Evolutionary conservation across 1,140 invertebrate genomes (phyloP).

Genomic region (Microvelia longipes): DNA sequence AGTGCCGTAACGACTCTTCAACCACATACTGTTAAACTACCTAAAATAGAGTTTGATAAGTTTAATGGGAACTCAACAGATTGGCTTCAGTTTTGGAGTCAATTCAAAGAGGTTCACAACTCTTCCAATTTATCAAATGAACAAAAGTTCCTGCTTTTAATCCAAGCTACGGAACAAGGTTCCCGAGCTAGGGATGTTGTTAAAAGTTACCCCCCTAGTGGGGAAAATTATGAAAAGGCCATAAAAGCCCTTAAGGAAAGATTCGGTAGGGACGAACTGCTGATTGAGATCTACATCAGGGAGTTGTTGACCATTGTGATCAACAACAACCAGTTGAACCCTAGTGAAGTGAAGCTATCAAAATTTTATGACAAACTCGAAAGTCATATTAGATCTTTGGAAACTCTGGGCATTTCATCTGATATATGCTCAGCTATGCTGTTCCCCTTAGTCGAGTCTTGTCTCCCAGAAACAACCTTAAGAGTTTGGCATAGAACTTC

Average conservation of each 20-base stretch:
- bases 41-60: background rate
- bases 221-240: background rate
- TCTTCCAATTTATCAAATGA: background rate
- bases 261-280: background rate
- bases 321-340: background rate
- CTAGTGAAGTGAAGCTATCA: background rate
- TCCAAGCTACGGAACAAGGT: background rate
- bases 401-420: background rate
- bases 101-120: background rate
- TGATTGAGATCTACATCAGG: background rate
- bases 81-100: background rate
- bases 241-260: background rate
- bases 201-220: background rate
- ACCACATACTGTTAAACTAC: background rate
- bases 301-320: background rate
- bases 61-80: background rate
- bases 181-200: background rate
- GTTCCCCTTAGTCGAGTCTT: background rate
- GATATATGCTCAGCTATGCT: background rate
- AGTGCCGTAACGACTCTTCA: background rate
- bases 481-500: background rate
- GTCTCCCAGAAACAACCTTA: background rate
- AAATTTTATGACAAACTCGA: background rate
- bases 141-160: background rate
- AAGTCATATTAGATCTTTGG: background rate